phyloP scores from a whole-genome alignment of 2,888 invertebrate species.

The Tiliacea citrago region DNA sequence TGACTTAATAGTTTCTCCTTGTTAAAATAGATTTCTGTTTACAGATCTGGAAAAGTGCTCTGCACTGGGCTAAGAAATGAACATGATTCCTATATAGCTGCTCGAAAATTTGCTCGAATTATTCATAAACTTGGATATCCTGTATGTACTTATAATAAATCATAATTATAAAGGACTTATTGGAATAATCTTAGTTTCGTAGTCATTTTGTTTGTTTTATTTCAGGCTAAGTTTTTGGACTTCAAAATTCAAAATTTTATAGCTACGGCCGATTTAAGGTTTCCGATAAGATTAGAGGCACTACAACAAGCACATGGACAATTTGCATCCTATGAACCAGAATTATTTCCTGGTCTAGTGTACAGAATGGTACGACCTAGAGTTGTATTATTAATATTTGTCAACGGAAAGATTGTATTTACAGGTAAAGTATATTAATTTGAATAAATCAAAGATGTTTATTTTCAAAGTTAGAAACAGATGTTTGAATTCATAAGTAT shows the following conservation, averaged over 20 bases:
- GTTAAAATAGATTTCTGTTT: neutral
- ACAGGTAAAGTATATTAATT: conserved; percentile 90
- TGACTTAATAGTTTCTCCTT: neutral
- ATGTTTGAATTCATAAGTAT: neutral
- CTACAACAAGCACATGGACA: conserved; percentile 94
- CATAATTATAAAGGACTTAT: neutral
- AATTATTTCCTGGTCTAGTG: conserved; percentile 99
- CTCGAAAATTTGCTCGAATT: conserved; percentile 95
- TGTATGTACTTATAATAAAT: conserved; percentile 83
- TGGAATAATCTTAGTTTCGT: neutral
- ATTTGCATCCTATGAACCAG: conserved; percentile 98
- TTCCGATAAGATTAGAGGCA: conserved; percentile 94
- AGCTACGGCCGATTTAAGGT: conserved; percentile 94
- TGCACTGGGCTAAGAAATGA: conserved; percentile 95
- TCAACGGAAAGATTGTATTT: conserved; percentile 99
- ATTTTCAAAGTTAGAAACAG: neutral
- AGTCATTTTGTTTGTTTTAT: conserved; percentile 40
- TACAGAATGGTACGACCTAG: conserved; percentile 99
- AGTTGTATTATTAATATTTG: conserved; percentile 99
- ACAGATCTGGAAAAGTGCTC: conserved; percentile 94
- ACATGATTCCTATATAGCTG: conserved; percentile 94
- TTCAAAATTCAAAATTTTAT: conserved; percentile 95
- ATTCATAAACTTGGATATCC: conserved; percentile 95
- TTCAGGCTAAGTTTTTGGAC: conserved; percentile 93
- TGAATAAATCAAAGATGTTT: neutral